Base-by-base conservation (phyloP, 2,797 vertebrate genomes). In the Etheostoma perlongum region DNA sequence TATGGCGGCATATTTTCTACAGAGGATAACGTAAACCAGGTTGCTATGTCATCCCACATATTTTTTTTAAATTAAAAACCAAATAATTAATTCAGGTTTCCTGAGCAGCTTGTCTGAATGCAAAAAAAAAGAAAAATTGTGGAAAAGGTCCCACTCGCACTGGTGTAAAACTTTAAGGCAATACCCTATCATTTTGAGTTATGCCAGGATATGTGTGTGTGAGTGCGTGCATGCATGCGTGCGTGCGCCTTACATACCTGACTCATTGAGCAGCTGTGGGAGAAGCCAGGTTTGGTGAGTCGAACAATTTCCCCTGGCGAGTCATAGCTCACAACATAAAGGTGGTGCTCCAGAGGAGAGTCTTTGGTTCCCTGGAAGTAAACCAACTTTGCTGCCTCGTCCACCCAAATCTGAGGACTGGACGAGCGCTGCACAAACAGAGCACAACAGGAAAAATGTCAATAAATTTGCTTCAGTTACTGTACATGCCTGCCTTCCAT, bases 291-390 rank as follows among this genome's bases (percentile, higher is more conserved):
- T 0, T 96, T 96, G 77, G 96, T 98, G 76, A 98, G 96, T 49
- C 96, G 90, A 72, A 97, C 84, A 0, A 97, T 95, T 85, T 97
- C 96, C 0, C 95, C 94, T 0, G 96, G 95, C 0, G 67, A 67
- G 21, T 96, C 95, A 0, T 97, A 98, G 93, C 95, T 97, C 84
- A 95, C 96, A 9, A 96, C 96, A 0, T 98, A 98, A 15, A 98
- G 96, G 81, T 98, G 97, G 63, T 98, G 97, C 81, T 98, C 97
- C 88, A 98, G 84, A 0, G 97, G 96, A n/a, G 97, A 97, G 92
- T 97, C 96, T 91, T 94, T 96, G 0, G 97, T 98, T 78, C 96
- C 97, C 91, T 97, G 97, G 91, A 98, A 97, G 75, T 97, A 98
- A 77, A 98, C 95, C 88, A 97, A 89, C 89, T 95, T 96, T 0